Evolutionary conservation across 1,140 invertebrate species (phyloP).

Genomic region (Drosophila athabasca): DNA sequence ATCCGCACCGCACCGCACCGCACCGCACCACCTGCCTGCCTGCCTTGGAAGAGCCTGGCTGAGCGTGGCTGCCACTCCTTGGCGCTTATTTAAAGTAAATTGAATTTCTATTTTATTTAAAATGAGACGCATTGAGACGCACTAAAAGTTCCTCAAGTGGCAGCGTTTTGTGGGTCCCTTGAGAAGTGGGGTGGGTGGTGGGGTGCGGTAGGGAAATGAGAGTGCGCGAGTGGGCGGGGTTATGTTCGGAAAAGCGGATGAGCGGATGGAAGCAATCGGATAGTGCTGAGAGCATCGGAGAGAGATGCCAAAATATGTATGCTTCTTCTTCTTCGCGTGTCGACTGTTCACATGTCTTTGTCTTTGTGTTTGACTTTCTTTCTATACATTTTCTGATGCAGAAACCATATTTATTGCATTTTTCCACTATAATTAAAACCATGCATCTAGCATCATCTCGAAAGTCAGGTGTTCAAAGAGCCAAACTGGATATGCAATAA

Average conservation of each 20-base stretch:
- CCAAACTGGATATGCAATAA: too few species aligned
- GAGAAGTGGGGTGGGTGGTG: neutral
- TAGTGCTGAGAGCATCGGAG: neutral
- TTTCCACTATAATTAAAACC: too few species aligned
- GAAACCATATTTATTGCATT: too few species aligned
- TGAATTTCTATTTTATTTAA: constrained; percentile 82
- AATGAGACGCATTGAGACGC: constrained; percentile 81
- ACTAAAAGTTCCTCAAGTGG: constrained; percentile 78
- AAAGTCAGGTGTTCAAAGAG: too few species aligned
- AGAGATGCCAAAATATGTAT: neutral
- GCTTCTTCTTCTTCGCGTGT: neutral
- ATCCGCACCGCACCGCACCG: constrained; percentile 6
- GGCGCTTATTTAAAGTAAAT: constrained; percentile 79
- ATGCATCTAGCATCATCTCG: too few species aligned
- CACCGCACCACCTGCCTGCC: constrained; percentile 5
- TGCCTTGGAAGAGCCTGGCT: constrained; percentile 1
- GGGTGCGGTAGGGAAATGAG: neutral
- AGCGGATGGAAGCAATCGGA: neutral
- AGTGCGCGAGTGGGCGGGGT: neutral
- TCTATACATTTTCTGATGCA: too few species aligned
- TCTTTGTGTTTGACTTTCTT: too few species aligned
- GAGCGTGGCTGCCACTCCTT: constrained; percentile 32
- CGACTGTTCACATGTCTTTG: too few species aligned
- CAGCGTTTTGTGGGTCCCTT: constrained; percentile 43
- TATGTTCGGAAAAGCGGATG: too few species aligned